phyloP scores from a whole-genome alignment of 2,888 invertebrate species.

The Biston betularia region DNA sequence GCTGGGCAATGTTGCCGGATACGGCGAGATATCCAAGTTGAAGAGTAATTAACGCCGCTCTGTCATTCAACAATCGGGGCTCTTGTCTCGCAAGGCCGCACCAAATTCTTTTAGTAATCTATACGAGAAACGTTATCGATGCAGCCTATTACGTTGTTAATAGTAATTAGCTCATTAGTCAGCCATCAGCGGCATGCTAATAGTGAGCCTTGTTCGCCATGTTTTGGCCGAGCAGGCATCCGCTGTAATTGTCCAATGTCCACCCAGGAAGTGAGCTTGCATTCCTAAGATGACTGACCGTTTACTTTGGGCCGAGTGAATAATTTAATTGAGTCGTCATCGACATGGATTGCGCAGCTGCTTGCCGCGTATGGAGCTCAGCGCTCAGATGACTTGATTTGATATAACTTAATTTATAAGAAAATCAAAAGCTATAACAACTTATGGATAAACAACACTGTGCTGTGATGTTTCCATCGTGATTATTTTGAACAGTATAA shows the following conservation, averaged over 20 bases:
- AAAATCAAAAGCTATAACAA: too few relatives aligned
- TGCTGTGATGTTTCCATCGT: neutral
- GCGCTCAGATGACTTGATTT: constrained; percentile 6
- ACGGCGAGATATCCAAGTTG: constrained; percentile 30
- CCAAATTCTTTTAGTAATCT: constrained; percentile 18
- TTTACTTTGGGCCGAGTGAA: constrained; percentile 63
- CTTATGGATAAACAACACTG: too few relatives aligned
- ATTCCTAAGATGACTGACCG: constrained; percentile 71
- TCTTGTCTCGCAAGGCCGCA: constrained; percentile 26
- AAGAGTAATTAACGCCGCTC: constrained; percentile 31
- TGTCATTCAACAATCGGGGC: constrained; percentile 19
- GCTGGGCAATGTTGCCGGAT: constrained; percentile 32
- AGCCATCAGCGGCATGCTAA: constrained; percentile 48
- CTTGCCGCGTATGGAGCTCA: constrained; percentile 10
- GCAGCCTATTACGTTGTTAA: constrained; percentile 2
- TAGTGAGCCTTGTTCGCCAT: constrained; percentile 54
- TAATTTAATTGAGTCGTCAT: constrained; percentile 62
- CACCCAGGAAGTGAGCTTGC: constrained; percentile 78
- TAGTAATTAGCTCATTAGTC: constrained; percentile 49
- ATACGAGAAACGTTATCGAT: constrained; percentile 16
- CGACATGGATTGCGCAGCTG: constrained; percentile 27
- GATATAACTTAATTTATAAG: too few relatives aligned
- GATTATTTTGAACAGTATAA: neutral
- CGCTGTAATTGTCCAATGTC: constrained; percentile 68
- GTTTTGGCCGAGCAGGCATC: constrained; percentile 60